Conservation (phyloP, 2,888 invertebrate species). For the Sipunculus nudus region DNA sequence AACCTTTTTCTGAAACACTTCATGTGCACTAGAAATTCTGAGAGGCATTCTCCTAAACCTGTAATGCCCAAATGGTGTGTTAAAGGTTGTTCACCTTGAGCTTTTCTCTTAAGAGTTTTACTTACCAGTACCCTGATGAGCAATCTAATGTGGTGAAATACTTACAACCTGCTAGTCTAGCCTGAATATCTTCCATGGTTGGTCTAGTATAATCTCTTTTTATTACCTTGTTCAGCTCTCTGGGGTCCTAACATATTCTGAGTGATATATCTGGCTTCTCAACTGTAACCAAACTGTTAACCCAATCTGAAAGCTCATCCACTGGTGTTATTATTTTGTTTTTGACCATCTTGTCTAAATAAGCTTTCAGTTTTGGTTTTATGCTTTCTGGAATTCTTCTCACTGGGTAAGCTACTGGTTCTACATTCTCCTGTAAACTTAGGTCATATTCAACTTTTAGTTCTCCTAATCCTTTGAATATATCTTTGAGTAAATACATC, state of each 20-base stretch:
- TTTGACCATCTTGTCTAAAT: not conserved
- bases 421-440: too few species aligned
- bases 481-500: too few species aligned
- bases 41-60: constrained; percentile 37
- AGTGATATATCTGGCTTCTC: constrained; percentile 5
- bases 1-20: constrained; percentile 31
- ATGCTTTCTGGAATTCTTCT: too few species aligned
- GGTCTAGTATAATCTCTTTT: constrained; percentile 10
- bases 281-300: constrained; percentile 3
- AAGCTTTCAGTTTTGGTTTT: too few species aligned
- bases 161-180: constrained; percentile 24
- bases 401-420: too few species aligned
- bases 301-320: constrained; percentile 5
- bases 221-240: not conserved
- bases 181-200: constrained; percentile 36
- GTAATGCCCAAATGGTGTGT: constrained; percentile 32
- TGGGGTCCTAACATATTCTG: constrained; percentile 4
- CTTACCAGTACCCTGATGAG: constrained; percentile 22
- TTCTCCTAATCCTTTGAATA: too few species aligned
- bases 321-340: not conserved
- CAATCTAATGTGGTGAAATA: constrained; percentile 37
- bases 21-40: constrained; percentile 28
- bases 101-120: constrained; percentile 21
- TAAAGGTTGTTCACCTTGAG: constrained; percentile 28
- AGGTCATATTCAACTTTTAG: too few species aligned